Evolutionary conservation across 1,140 invertebrate species (phyloP), one percentile per base, ranked within the genome.

Genomic region (Drosophila quadrilineata): DNA sequence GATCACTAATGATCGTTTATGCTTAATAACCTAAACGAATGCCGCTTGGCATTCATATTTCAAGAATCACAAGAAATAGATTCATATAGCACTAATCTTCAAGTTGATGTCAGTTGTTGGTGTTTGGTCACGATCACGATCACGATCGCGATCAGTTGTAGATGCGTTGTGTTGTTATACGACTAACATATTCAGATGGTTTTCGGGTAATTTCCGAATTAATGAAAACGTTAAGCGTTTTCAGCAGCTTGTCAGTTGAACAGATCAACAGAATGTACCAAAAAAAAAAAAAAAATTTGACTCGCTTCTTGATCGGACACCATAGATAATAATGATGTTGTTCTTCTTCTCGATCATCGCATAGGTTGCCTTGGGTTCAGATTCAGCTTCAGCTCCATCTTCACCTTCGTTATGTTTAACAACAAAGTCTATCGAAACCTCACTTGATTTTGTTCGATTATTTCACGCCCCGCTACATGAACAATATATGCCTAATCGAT

Each of bases 161-260:
- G 22, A 33, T 49, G n/a, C 36, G 16, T 33, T 6, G n/a, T n/a
- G 16, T 28, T 38, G 28, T 19, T 46, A 3, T 3, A 17, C n/a
- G 6, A 12, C 29, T 5, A 16, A 4, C 24, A 4, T 31, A 21
- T 48, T 33, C 8, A 52, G 31, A 65, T 74, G 71, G 64, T 45
- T 26, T 10, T 40, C 36, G 36, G 45, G 52, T 57, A 65, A 69
- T 69, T 45, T 52, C 26, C 28, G 49, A 49, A 56, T 71, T 76
- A 80, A 80, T 80, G 72, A 71, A 75, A 80, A 82, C 76, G 76
- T 84, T 82, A 71, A 75, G 59, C 71, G 56, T 54, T 82, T 75
- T 84, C 76, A 76, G 57, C 76, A 66, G 68, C 68, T 84, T 82
- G 72, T 77, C 77, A 58, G 35, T 43, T 38, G 22, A 6, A 26